Evolutionary conservation across 2,113 vertebrate species (phyloP), one percentile per base, ranked within the genome.

Genomic region (Chlamydotis undulata): DNA sequence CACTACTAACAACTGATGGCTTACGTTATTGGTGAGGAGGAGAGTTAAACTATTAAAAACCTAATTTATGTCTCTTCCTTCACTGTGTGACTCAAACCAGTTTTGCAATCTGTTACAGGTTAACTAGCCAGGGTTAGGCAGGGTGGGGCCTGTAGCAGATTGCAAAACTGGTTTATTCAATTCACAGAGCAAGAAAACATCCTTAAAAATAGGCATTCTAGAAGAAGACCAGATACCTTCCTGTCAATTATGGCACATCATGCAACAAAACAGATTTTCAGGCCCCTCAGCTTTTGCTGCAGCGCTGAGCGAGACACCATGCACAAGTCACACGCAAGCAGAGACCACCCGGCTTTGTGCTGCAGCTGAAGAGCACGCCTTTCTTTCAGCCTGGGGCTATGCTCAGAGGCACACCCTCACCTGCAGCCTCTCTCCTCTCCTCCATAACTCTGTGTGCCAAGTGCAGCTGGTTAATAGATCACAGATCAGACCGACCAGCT

Each of bases 91-190:
- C 90, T 95, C 90, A 97, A 96, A 95, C 92, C 90, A 91, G 94
- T 97, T 97, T 92, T 96, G 96, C 96, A 96, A 91, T 95, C 95
- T 89, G 92, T 93, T 96, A 95, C 90, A 95, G 96, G 95, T 97
- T 96, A 97, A 97, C 96, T 70, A 93, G 94, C 53, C 86, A 65
- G 90, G 92, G 90, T 90, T 96, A 89, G 88, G 94, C 80, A 93
- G 94, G 96, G 96, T 61, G 95, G 96, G 80, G 94, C 92, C 80
- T 43, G 45, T 12, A 59, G 65, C 57, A 80, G 91, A 96, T 96
- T 96, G 96, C 95, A 94, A 85, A 97, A 97, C 95, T 94, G 91
- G 89, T 96, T 96, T 85, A 87, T 95, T 96, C 45, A 50, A 96
- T 75, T 18, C 45, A 11, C n/a, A 17, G 73, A 35, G 56, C 0